These are phyloP conservation scores for Linyphia triangularis DNA, from an alignment of 2,888 invertebrate species.

Conservation along the genomic window DNA sequence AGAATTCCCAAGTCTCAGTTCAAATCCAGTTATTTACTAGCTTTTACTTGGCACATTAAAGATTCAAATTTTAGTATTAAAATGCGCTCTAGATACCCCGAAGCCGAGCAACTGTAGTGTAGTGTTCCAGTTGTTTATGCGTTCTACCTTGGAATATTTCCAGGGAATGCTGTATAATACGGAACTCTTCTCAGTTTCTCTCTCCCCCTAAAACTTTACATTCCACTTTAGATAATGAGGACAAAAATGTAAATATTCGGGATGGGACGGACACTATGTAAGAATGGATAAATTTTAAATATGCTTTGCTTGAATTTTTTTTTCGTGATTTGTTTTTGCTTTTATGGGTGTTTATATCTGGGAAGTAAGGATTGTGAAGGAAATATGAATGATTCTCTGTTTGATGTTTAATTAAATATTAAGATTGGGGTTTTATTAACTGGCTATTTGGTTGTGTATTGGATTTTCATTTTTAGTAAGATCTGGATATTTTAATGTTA, in stretches of 20 bases:
- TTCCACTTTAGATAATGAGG: slow-evolving; percentile 1
- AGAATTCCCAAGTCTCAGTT: not conserved
- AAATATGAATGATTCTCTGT: not conserved
- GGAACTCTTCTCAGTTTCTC: not conserved
- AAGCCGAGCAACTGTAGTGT: not conserved
- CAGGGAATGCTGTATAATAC: slow-evolving; percentile 35
- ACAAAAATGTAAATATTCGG: slow-evolving; percentile 13
- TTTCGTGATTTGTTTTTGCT: not conserved
- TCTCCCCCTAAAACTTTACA: slow-evolving; percentile 13
- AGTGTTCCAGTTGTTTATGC: slow-evolving; percentile 48
- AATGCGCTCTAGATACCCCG: slow-evolving; percentile 31
- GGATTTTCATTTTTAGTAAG: no score
- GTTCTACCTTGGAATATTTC: slow-evolving; percentile 46
- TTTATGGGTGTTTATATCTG: not conserved
- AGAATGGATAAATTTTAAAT: not conserved
- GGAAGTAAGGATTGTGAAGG: not conserved
- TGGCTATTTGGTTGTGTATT: no score
- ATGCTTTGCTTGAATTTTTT: not conserved
- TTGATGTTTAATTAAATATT: no score
- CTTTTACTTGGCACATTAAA: slow-evolving; percentile 50
- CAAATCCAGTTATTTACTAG: slow-evolving; percentile 6
- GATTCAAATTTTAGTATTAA: slow-evolving; percentile 57
- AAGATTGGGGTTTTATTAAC: no score
- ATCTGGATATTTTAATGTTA: no score
- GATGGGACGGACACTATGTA: not conserved